These are phyloP conservation scores for Ploceus nigricollis DNA, from an alignment of 2,113 vertebrate genomes.

Conservation along the genomic window DNA sequence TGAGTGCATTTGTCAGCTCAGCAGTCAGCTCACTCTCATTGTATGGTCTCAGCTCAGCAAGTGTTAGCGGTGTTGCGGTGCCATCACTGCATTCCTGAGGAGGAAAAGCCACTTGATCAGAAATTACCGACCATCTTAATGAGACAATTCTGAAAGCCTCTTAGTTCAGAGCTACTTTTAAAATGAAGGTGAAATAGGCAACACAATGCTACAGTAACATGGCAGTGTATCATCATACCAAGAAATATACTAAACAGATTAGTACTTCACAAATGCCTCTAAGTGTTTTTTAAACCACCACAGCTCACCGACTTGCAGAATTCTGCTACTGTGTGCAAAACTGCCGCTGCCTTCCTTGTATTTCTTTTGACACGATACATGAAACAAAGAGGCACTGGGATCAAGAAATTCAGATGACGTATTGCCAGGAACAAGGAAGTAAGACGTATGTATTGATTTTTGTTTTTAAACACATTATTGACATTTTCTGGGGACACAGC, in stretches of 20 bases:
- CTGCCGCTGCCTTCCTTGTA: neutral
- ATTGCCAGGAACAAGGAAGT: neutral
- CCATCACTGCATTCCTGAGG: slow-evolving; percentile 78
- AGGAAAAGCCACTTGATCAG: neutral
- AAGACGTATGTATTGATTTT: neutral
- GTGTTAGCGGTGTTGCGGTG: slow-evolving; percentile 53
- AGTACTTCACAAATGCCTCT: neutral
- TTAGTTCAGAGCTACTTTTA: neutral
- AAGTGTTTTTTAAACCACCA: neutral
- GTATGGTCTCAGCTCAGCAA: slow-evolving; percentile 73
- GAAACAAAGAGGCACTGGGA: neutral
- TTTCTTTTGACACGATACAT: neutral
- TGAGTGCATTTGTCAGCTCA: slow-evolving; percentile 79
- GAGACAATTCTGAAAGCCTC: neutral
- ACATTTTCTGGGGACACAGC: neutral
- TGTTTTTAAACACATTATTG: neutral
- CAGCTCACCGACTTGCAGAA: neutral
- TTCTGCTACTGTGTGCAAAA: neutral
- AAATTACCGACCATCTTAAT: neutral
- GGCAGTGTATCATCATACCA: neutral
- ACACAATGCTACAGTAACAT: neutral
- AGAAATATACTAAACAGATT: neutral
- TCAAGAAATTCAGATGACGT: neutral
- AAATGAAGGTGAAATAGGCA: neutral
- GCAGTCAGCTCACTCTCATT: slow-evolving; percentile 78